Evolutionary conservation across 2,888 invertebrate species (phyloP), one percentile per base, ranked within the genome.

Genomic region (Nemapogon koenigi): DNA sequence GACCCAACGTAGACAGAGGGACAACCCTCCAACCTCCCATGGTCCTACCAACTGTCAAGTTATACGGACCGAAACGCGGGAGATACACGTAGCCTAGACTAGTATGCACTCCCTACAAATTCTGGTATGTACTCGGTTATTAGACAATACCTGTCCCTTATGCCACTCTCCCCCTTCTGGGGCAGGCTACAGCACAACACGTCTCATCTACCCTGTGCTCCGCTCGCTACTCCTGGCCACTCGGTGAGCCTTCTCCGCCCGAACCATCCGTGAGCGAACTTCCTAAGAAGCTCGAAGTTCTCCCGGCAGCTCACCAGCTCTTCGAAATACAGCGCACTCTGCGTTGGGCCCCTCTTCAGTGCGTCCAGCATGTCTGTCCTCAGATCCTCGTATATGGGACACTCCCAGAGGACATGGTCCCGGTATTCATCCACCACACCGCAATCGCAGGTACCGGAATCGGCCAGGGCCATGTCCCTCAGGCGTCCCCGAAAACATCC

Each of bases 201-300:
- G n/a, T n/a, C n/a, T n/a, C n/a, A n/a, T n/a, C n/a, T n/a, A n/a
- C n/a, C n/a, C n/a, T n/a, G n/a, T 16, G 10, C 13, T 30, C 16
- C 13, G n/a, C 16, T 11, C 11, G 6, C 28, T 28, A 11, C 4
- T 28, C 28, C 28, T 30, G n/a, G 4, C 16, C 10, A 13, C 14
- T 14, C 14, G 8, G 14, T 14, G 11, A 8, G 4, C 8, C 31
- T 15, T 6, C 16, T 14, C n/a, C 2, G 19, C 10, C 2, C 3
- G 35, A 36, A 32, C 41, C 43, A 39, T 1, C 11, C 8, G 16
- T 18, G 37, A 16, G 41, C 35, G 19, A 41, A 43, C 17, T n/a
- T 8, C 3, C 11, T 13, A 1, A 43, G 13, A 15, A 8, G 2
- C 0, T 2, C 4, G 32, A 43, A 43, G 37, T 28, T 30, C 27